A percentile compares a stretch with the other conserved stretches of the same genome.
phyloP scores from a whole-genome alignment of 1,140 invertebrate species.

The Seison nebaliae region DNA sequence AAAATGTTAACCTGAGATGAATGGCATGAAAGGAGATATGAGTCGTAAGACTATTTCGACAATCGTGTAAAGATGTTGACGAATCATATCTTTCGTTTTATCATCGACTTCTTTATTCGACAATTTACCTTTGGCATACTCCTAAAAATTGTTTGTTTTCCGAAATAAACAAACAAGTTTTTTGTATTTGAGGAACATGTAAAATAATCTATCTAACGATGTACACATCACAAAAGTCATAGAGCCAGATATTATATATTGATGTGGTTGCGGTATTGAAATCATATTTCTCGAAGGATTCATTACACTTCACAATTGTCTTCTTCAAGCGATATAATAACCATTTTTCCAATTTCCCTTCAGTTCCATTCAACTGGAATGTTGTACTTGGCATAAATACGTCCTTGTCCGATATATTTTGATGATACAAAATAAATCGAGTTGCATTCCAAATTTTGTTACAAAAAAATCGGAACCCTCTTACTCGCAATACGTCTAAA shows the following conservation, averaged over 20 bases:
- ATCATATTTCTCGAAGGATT: slow-evolving; percentile 57
- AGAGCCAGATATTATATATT: slow-evolving; percentile 84
- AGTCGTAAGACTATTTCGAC: slow-evolving; percentile 57
- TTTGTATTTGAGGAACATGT: too few relatives aligned
- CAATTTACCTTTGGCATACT: slow-evolving; percentile 14
- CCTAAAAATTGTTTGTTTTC: not conserved
- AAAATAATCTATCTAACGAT: slow-evolving; percentile 51
- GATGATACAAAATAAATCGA: slow-evolving; percentile 57
- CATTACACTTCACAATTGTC: slow-evolving; percentile 47
- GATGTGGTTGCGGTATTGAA: slow-evolving; percentile 61
- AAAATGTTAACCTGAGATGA: too few relatives aligned
- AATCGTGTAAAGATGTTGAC: slow-evolving; percentile 43
- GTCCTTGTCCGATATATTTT: not conserved
- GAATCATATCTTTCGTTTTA: not conserved
- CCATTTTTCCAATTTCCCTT: slow-evolving; percentile 50
- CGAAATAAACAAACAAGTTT: not conserved
- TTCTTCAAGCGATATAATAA: slow-evolving; percentile 57
- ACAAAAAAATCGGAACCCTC: slow-evolving; percentile 90
- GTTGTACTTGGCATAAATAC: too few relatives aligned
- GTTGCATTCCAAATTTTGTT: slow-evolving; percentile 98
- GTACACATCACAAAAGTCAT: slow-evolving; percentile 91
- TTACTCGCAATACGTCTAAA: slow-evolving; percentile 74
- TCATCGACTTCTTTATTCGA: slow-evolving; percentile 1
- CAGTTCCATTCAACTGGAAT: slow-evolving; percentile 19
- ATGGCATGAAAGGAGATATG: slow-evolving; percentile 89